Percentiles rank a stretch among this genome's conserved stretches.
These are phyloP conservation scores for Enoplosus armatus DNA, from an alignment of 2,797 vertebrate genomes.

Conservation along the genomic window DNA sequence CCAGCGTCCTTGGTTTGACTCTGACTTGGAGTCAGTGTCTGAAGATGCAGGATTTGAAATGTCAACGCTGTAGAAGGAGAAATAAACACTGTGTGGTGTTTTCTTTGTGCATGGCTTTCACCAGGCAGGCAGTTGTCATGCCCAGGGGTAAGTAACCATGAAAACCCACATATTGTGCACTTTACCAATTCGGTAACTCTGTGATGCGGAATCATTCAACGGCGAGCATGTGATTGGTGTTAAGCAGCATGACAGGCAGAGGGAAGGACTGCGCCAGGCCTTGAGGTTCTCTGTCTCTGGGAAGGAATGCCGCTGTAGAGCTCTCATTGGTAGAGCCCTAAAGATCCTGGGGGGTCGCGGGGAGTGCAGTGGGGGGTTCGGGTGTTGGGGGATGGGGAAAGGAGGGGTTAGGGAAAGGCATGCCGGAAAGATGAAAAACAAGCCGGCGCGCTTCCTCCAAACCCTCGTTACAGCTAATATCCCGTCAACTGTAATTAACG, in stretches of 20 bases:
- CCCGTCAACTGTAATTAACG: slow-evolving; percentile 49
- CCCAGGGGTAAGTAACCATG: slow-evolving; percentile 63
- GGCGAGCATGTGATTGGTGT: slow-evolving; percentile 75
- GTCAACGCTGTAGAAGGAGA: slow-evolving; percentile 11
- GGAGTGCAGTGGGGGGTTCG: slow-evolving; percentile 57
- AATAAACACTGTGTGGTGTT: slow-evolving; percentile 18
- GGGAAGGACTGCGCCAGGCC: slow-evolving; percentile 66
- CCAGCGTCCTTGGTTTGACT: slow-evolving; percentile 47
- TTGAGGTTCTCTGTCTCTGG: slow-evolving; percentile 81
- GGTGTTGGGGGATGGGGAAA: slow-evolving; percentile 67
- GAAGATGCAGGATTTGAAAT: slow-evolving; percentile 9
- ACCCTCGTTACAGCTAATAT: slow-evolving; percentile 62
- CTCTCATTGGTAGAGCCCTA: slow-evolving; percentile 82
- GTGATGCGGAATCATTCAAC: slow-evolving; percentile 69
- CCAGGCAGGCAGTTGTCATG: slow-evolving; percentile 48
- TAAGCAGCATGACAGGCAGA: slow-evolving; percentile 70
- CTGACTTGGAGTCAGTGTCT: slow-evolving; percentile 20
- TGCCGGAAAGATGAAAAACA: slow-evolving; percentile 71
- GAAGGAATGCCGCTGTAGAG: slow-evolving; percentile 78
- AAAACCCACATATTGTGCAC: slow-evolving; percentile 64
- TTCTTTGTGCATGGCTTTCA: slow-evolving; percentile 40
- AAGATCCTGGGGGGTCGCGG: slow-evolving; percentile 78
- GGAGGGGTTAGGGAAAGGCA: slow-evolving; percentile 34
- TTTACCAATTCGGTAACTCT: slow-evolving; percentile 64
- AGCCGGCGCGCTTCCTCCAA: slow-evolving; percentile 47